phyloP scores from a whole-genome alignment of 2,888 invertebrate genomes.

The Drosophila nr. perissopoda region DNA sequence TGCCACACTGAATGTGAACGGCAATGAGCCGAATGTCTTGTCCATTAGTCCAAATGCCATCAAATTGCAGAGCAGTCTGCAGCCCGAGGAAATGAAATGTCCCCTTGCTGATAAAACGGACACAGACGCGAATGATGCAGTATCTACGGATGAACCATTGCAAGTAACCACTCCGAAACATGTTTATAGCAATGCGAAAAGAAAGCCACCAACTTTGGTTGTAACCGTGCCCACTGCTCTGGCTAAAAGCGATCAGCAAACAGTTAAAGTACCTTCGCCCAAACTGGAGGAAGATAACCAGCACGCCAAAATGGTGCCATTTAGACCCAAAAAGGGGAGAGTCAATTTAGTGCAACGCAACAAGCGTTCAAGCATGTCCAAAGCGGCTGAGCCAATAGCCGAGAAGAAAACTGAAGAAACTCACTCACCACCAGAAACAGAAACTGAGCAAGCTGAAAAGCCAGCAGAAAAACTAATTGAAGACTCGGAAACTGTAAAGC shows the following conservation, averaged over 20 bases:
- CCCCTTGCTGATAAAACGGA: neutral
- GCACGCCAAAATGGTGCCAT: conserved; percentile 14
- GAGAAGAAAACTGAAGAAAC: neutral
- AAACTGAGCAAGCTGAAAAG: neutral
- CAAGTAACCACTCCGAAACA: neutral
- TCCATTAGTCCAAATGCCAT: conserved; percentile 68
- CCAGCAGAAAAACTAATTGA: neutral
- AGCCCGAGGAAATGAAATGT: neutral
- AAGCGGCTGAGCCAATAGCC: conserved; percentile 8
- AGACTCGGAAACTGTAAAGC: neutral
- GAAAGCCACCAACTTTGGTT: conserved; percentile 10
- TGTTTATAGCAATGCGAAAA: conserved; percentile 2
- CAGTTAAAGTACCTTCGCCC: neutral
- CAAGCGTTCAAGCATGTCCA: conserved; percentile 44
- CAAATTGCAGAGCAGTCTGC: conserved; percentile 41
- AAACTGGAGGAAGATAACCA: conserved; percentile 1
- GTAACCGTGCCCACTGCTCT: conserved; percentile 5
- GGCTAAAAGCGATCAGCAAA: neutral
- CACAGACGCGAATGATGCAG: neutral
- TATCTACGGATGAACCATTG: neutral
- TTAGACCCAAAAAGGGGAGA: conserved; percentile 72
- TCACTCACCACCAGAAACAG: neutral
- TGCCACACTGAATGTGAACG: conserved; percentile 64
- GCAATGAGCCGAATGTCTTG: conserved; percentile 56
- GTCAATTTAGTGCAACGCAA: conserved; percentile 78